Conservation (phyloP, 2,888 invertebrate genomes). For the Ophraella communa region DNA sequence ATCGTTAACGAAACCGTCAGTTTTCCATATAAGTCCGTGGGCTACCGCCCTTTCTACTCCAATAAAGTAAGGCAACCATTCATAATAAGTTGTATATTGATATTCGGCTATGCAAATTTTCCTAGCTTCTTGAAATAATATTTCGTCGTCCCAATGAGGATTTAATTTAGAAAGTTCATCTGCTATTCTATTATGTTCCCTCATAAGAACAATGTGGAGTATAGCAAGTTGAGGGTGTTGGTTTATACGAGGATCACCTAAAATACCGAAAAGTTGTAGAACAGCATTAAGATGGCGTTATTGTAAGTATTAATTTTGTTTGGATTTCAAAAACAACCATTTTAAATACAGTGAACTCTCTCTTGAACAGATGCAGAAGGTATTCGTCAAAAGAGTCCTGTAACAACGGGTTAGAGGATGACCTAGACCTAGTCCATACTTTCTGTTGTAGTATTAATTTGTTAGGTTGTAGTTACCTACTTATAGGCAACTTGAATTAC, state of each 20-base stretch:
- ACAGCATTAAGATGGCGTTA: too few species aligned
- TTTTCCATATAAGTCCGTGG: constrained; percentile 68
- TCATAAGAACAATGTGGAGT: constrained; percentile 70
- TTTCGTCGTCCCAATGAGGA: constrained; percentile 78
- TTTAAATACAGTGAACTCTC: too few species aligned
- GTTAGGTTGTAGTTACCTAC: too few species aligned
- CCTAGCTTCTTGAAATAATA: constrained; percentile 73
- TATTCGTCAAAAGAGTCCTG: too few species aligned
- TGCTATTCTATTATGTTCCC: constrained; percentile 78
- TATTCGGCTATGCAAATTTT: constrained; percentile 71
- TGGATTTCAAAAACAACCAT: too few species aligned
- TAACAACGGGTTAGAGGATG: too few species aligned
- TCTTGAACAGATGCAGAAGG: too few species aligned
- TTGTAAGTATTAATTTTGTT: too few species aligned
- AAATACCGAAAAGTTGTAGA: constrained; percentile 28
- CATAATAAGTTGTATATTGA: constrained; percentile 77
- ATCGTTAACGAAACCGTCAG: constrained; percentile 68
- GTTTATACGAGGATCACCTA: constrained; percentile 73
- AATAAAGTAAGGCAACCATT: constrained; percentile 76
- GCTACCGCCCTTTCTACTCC: constrained; percentile 68
- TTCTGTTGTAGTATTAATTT: too few species aligned
- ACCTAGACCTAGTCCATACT: too few species aligned
- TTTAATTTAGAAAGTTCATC: constrained; percentile 67
- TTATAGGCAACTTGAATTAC: too few species aligned
- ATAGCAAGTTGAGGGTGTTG: constrained; percentile 75